Conservation (phyloP, 2,888 invertebrate species). For the Alsophila aescularia region DNA sequence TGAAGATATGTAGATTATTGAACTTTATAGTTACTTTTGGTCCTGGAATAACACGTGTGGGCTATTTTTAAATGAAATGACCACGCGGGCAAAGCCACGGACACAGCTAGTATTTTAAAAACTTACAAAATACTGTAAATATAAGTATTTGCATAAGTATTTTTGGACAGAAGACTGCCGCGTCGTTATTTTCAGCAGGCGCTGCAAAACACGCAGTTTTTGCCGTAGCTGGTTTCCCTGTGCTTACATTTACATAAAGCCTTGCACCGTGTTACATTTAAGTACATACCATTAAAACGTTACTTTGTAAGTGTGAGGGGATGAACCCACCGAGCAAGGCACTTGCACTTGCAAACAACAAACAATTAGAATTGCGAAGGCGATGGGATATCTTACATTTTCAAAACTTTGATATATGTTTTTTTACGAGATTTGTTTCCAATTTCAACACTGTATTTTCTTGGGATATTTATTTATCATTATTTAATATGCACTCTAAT, state of each 20-base stretch:
- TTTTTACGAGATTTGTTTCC: too few species aligned
- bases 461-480: too few species aligned
- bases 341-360: neutral
- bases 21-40: too few species aligned
- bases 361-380: neutral
- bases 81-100: too few species aligned
- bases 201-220: conserved; percentile 17
- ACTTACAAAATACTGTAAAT: neutral
- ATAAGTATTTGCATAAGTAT: neutral
- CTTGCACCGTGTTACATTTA: conserved; percentile 17
- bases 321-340: neutral
- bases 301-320: conserved; percentile 6
- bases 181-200: conserved; percentile 13
- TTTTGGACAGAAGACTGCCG: conserved; percentile 1
- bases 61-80: too few species aligned
- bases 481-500: too few species aligned
- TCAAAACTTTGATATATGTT: too few species aligned
- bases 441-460: too few species aligned
- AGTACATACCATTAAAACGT: conserved; percentile 23
- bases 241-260: conserved; percentile 23
- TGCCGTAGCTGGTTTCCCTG: conserved; percentile 20
- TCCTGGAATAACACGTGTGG: too few species aligned
- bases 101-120: too few species aligned
- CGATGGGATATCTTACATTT: too few species aligned
- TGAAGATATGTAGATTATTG: too few species aligned